Evolutionary conservation across 2,113 vertebrate species (phyloP).

Genomic region (Stegastes partitus): DNA sequence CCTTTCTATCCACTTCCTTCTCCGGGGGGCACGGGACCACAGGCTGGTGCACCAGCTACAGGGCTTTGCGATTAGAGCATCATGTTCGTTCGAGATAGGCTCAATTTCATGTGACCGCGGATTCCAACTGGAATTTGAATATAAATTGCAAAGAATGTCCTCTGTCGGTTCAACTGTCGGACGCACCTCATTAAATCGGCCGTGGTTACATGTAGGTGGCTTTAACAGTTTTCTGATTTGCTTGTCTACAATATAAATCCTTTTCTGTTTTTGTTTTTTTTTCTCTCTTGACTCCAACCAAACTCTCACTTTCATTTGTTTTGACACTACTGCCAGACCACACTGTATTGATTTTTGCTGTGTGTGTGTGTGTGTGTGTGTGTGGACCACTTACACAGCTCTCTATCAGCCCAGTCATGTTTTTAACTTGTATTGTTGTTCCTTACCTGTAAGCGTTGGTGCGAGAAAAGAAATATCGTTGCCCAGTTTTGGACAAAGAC

Average conservation of each 20-base stretch:
- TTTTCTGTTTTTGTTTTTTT: background rate
- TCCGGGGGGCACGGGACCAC: background rate
- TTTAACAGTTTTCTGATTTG: constrained; percentile 10
- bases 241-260: background rate
- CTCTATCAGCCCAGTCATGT: constrained; percentile 16
- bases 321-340: constrained; percentile 12
- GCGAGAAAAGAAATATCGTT: constrained; percentile 10
- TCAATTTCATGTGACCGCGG: constrained; percentile 4
- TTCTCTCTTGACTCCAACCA: constrained; percentile 11
- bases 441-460: constrained; percentile 3
- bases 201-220: background rate
- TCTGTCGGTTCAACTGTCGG: background rate
- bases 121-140: constrained; percentile 1
- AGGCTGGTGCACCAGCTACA: background rate
- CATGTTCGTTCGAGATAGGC: constrained; percentile 7
- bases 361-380: background rate
- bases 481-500: constrained; percentile 33
- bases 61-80: constrained; percentile 9
- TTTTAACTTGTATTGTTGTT: background rate
- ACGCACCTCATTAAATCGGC: constrained; percentile 21
- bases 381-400: constrained; percentile 12
- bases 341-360: constrained; percentile 38
- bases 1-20: background rate
- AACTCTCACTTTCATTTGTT: constrained; percentile 17
- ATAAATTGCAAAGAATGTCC: background rate